Percentiles rank a stretch among this genome's conserved stretches.
These are phyloP conservation scores for Kryptopterus vitreolus DNA, from an alignment of 2,797 vertebrate genomes.

Conservation along the genomic window DNA sequence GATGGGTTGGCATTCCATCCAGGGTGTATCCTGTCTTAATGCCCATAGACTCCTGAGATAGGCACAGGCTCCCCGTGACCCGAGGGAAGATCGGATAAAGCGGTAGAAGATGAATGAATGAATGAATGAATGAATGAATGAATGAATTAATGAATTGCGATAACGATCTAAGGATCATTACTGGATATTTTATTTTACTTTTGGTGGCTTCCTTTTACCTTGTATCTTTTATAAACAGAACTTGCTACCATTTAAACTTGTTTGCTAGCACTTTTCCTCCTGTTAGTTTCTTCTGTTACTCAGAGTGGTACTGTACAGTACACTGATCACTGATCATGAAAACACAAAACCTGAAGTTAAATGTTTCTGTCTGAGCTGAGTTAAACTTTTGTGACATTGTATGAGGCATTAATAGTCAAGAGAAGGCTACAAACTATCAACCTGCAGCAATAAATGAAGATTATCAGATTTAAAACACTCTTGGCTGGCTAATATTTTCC, in stretches of 20 bases:
- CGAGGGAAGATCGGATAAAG: too few species aligned
- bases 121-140: too few species aligned
- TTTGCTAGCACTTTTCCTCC: background rate
- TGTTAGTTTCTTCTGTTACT: background rate
- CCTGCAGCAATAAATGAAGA: background rate
- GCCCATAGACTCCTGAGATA: too few species aligned
- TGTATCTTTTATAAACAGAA: background rate
- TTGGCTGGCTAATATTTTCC: background rate
- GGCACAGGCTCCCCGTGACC: too few species aligned
- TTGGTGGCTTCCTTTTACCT: background rate
- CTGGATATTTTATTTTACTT: background rate
- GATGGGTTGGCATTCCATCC: too few species aligned
- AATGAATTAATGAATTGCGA: too few species aligned
- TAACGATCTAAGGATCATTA: background rate
- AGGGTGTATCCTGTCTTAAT: too few species aligned
- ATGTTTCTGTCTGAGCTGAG: background rate
- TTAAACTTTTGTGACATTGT: background rate
- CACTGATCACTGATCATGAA: background rate
- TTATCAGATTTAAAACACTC: background rate
- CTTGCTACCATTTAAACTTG: background rate
- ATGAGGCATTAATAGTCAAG: background rate
- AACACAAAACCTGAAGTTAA: background rate
- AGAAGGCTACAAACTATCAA: background rate
- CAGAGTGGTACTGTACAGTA: background rate
- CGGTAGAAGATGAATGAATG: too few species aligned